Evolutionary conservation across 2,113 vertebrate genomes (phyloP).

Genomic region (Planiliza haematocheilus): DNA sequence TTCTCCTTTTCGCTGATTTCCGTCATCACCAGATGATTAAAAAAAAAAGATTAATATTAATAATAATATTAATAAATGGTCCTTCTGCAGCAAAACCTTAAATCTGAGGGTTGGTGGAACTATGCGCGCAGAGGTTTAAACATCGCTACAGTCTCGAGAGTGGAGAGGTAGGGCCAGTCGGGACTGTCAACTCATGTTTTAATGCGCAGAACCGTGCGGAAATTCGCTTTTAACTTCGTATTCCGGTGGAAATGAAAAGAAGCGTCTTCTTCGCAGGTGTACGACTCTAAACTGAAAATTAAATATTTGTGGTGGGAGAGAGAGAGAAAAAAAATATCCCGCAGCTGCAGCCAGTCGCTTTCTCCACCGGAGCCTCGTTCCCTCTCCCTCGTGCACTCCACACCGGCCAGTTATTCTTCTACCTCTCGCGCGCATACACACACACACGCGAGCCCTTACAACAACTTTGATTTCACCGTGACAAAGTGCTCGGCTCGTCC

Average conservation of each 20-base stretch:
- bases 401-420: slow-evolving; percentile 20
- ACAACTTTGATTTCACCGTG: slow-evolving; percentile 76
- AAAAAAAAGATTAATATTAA: background rate
- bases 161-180: slow-evolving; percentile 16
- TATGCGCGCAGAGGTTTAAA: slow-evolving; percentile 16
- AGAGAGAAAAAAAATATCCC: too few relatives aligned
- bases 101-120: background rate
- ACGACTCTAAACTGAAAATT: background rate
- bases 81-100: slow-evolving; percentile 7
- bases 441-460: slow-evolving; percentile 62
- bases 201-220: slow-evolving; percentile 1
- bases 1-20: slow-evolving; percentile 90
- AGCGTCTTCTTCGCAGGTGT: background rate
- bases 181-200: slow-evolving; percentile 40
- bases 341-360: background rate
- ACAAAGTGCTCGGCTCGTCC: slow-evolving; percentile 3
- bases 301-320: background rate
- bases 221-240: background rate
- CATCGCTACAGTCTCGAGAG: slow-evolving; percentile 39
- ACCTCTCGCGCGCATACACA: background rate
- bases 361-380: slow-evolving; percentile 11
- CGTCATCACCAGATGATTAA: slow-evolving; percentile 79
- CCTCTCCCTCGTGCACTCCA: slow-evolving; percentile 13
- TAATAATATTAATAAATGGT: background rate
- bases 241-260: background rate